These are phyloP conservation scores for Ctenodactylus gundi DNA, from an alignment of 2,113 vertebrate genomes.

Conservation along the genomic window DNA sequence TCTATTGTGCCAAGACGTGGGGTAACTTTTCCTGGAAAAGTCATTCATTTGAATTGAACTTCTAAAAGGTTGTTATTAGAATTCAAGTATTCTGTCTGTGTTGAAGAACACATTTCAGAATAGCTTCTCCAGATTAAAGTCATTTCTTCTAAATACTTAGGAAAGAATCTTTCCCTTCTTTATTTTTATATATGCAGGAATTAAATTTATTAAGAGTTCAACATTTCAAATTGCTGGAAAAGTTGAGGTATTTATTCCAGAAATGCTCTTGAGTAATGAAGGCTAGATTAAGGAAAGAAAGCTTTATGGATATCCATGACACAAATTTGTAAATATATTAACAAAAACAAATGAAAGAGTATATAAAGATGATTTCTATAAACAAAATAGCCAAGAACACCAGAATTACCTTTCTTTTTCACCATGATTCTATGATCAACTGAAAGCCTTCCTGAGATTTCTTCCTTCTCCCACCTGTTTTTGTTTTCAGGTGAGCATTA, in stretches of 20 bases:
- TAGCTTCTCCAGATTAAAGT: not conserved
- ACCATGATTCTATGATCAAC: not conserved
- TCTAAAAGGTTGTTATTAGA: not conserved
- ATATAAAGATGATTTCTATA: too few relatives aligned
- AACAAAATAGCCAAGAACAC: too few relatives aligned
- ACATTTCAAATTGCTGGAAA: too few relatives aligned
- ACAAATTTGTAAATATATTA: too few relatives aligned
- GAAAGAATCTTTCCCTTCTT: not conserved
- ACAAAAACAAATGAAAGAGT: too few relatives aligned
- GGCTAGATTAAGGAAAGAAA: too few relatives aligned
- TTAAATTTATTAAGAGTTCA: too few relatives aligned
- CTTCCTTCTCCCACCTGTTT: not conserved
- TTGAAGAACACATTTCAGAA: not conserved
- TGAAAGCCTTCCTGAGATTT: not conserved
- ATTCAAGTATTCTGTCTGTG: not conserved
- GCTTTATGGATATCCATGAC: too few relatives aligned
- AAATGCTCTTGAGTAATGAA: too few relatives aligned
- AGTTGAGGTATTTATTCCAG: too few relatives aligned
- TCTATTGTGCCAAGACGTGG: not conserved
- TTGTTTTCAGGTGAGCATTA: not conserved
- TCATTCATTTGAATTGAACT: conserved; percentile 14
- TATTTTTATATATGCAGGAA: too few relatives aligned
- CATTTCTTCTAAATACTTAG: not conserved
- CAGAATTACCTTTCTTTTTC: too few relatives aligned
- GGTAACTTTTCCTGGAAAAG: conserved; percentile 18